phyloP scores from a whole-genome alignment of 2,888 invertebrate genomes.

The Spialia ferax region DNA sequence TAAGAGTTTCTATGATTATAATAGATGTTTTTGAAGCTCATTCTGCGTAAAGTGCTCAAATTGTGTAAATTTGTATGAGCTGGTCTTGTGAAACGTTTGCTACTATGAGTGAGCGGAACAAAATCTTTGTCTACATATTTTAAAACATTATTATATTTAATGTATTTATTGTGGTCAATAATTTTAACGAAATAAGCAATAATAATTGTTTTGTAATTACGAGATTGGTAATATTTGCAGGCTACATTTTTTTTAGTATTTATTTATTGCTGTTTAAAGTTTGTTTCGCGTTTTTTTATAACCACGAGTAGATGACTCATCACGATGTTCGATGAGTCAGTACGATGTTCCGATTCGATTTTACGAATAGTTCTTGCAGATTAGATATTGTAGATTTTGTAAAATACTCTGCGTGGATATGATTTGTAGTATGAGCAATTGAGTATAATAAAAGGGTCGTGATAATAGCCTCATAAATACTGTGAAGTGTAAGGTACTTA shows the following conservation, averaged over 20 bases:
- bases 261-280: neutral
- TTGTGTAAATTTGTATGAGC: slow-evolving; percentile 23
- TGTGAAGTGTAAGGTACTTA: too few relatives aligned
- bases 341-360: neutral
- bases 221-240: neutral
- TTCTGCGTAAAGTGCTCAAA: slow-evolving; percentile 26
- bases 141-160: neutral
- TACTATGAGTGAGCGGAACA: slow-evolving; percentile 26
- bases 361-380: neutral
- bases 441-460: too few relatives aligned
- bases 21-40: slow-evolving; percentile 12
- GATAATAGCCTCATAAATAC: too few relatives aligned
- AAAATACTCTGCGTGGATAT: neutral
- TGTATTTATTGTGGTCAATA: neutral
- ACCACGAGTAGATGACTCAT: neutral
- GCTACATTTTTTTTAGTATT: neutral
- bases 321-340: neutral
- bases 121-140: slow-evolving; percentile 6
- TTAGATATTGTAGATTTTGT: neutral
- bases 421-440: too few relatives aligned
- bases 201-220: neutral
- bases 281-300: neutral
- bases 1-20: neutral
- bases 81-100: slow-evolving; percentile 17
- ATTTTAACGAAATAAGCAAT: slow-evolving; percentile 4